Evolutionary conservation across 92 coral and sea anemone genomes (phyloP).

Genomic region (Meandrina meandrites): DNA sequence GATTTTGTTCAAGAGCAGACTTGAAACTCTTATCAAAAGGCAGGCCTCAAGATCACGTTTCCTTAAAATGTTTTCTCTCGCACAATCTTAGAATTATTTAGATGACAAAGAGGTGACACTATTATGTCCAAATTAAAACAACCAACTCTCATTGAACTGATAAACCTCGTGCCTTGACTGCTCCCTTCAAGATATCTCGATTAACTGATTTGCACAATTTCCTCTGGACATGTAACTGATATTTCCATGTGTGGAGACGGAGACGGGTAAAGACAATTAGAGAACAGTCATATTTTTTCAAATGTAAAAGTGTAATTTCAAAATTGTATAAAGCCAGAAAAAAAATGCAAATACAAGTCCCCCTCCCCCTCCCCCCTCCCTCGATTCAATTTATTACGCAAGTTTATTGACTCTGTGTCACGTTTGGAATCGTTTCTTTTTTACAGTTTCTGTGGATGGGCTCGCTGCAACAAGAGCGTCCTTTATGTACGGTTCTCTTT

Average conservation of each 20-base stretch:
- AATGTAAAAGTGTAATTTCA: background rate
- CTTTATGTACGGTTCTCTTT: too few species aligned
- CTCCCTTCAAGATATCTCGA: background rate
- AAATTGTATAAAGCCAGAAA: too few species aligned
- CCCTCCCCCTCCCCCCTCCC: too few species aligned
- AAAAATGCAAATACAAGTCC: too few species aligned
- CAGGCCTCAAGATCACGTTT: constrained; percentile 26
- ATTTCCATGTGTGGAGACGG: background rate
- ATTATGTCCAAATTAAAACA: constrained; percentile 14
- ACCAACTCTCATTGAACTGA: background rate
- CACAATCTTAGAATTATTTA: constrained; percentile 30
- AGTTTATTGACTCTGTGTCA: background rate
- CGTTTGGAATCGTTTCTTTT: too few species aligned
- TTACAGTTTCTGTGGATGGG: too few species aligned
- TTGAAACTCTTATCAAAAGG: constrained; percentile 23
- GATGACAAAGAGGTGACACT: constrained; percentile 4
- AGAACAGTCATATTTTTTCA: background rate
- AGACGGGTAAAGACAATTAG: background rate
- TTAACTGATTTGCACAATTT: background rate
- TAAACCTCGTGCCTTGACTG: too few species aligned
- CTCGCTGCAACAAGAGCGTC: too few species aligned
- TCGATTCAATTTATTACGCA: background rate
- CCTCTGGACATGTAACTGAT: background rate
- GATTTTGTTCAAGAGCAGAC: background rate
- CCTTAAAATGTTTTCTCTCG: background rate